Evolutionary conservation across 2,888 invertebrate species (phyloP).

Genomic region (Philereme vetulata): DNA sequence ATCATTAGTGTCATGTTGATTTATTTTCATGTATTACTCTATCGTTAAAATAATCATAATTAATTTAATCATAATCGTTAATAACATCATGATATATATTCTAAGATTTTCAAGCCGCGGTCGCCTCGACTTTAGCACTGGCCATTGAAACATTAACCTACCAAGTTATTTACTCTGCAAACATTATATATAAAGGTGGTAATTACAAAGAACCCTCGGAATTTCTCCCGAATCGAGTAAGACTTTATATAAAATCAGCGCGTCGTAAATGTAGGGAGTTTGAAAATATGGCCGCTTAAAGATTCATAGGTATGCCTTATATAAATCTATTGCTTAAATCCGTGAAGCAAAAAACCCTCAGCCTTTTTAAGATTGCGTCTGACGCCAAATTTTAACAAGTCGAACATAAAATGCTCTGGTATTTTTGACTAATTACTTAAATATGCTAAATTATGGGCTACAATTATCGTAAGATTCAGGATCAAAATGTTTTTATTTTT

Average conservation of each 20-base stretch:
- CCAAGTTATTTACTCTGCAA: too few relatives aligned
- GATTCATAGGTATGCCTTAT: constrained; percentile 46
- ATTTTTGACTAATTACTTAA: constrained; percentile 20
- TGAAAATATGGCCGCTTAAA: constrained; percentile 49
- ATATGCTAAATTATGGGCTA: constrained; percentile 15
- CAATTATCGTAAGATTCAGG: constrained; percentile 6
- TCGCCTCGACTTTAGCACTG: too few relatives aligned
- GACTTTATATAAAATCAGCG: constrained; percentile 65
- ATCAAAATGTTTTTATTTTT: constrained; percentile 12
- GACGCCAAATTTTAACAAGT: constrained; percentile 15
- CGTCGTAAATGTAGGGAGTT: constrained; percentile 58
- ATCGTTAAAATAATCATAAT: too few relatives aligned
- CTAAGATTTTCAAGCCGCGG: too few relatives aligned
- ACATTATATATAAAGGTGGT: too few relatives aligned
- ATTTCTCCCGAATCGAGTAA: constrained; percentile 55
- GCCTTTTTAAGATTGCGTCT: constrained; percentile 19
- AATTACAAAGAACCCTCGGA: background rate
- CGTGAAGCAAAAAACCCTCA: constrained; percentile 12
- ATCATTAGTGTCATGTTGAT: too few relatives aligned
- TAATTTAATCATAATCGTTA: too few relatives aligned
- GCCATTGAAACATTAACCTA: too few relatives aligned
- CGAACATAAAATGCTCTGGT: constrained; percentile 14
- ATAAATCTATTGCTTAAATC: constrained; percentile 36
- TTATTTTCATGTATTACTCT: too few relatives aligned
- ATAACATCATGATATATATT: too few relatives aligned